phyloP scores from a whole-genome alignment of 2,113 vertebrate genomes.

The Sapajus apella region DNA sequence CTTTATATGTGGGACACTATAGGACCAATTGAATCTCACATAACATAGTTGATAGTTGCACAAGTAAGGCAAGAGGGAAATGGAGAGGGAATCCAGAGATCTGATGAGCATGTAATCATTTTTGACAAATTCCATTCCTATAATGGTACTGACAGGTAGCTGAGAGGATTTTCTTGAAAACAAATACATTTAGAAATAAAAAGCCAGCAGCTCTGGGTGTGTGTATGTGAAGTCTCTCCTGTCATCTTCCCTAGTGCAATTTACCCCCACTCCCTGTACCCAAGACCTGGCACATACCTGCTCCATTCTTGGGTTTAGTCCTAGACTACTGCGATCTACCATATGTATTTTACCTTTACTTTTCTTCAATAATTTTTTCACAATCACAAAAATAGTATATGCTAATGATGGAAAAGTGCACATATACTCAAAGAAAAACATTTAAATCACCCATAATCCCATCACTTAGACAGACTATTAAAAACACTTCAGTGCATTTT shows the following conservation, averaged over 20 bases:
- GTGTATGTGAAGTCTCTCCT: background rate
- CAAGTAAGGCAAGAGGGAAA: background rate
- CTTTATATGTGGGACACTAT: background rate
- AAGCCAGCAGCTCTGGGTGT: background rate
- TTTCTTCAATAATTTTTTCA: conserved; percentile 39
- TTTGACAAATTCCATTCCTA: background rate
- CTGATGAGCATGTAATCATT: background rate
- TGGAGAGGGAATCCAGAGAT: background rate
- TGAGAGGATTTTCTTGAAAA: background rate
- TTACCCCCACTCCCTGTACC: background rate
- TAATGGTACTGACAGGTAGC: background rate
- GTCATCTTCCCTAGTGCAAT: background rate
- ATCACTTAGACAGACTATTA: conserved; percentile 29
- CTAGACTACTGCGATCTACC: background rate
- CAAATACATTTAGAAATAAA: conserved; percentile 14
- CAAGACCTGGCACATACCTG: background rate
- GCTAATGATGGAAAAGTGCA: conserved; percentile 4
- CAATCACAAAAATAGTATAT: conserved; percentile 24
- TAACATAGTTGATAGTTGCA: background rate
- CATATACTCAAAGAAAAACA: background rate
- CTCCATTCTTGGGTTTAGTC: background rate
- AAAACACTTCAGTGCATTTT: background rate
- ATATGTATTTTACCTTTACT: background rate
- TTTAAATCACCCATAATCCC: conserved; percentile 23
- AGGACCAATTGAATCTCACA: background rate